Evolutionary conservation across 2,113 vertebrate species (phyloP).

Genomic region (Alces alces): DNA sequence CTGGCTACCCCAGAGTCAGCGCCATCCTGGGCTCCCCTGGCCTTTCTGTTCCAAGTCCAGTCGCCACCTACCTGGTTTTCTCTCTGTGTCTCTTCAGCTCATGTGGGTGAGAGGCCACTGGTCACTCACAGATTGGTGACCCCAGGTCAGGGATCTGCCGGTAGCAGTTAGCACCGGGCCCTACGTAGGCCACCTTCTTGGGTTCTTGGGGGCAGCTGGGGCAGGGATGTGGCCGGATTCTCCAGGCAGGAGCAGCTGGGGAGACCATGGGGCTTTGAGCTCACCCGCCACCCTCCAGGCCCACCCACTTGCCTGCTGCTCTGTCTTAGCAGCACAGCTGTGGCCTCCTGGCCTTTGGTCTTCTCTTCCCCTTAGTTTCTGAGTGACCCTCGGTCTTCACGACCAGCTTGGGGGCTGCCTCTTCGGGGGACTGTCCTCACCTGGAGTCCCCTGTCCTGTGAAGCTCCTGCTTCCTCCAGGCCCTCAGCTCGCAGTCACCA

Average conservation of each 20-base stretch:
- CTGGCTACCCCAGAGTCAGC: background rate
- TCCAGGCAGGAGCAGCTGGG: background rate
- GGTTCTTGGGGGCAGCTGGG: background rate
- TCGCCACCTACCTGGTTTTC: background rate
- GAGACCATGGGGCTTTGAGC: background rate
- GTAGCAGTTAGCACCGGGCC: background rate
- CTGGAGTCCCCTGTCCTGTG: background rate
- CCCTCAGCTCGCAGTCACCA: background rate
- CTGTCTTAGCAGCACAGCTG: rapidly evolving
- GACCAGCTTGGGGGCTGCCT: background rate
- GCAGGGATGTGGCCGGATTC: background rate
- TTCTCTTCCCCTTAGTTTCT: background rate
- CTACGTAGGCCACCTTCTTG: rapidly evolving
- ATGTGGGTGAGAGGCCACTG: background rate
- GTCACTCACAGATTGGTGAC: background rate
- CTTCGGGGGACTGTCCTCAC: background rate
- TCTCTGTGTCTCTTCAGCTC: background rate
- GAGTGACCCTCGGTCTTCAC: rapidly evolving
- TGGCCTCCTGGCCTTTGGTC: background rate
- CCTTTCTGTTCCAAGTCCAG: background rate
- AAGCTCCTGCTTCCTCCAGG: background rate
- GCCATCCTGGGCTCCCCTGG: rapidly evolving
- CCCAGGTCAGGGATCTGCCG: background rate
- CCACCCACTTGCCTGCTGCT: background rate
- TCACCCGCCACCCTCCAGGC: background rate